Evolutionary conservation across 2,797 vertebrate species (phyloP).

Genomic region (Antrozous pallidus): DNA sequence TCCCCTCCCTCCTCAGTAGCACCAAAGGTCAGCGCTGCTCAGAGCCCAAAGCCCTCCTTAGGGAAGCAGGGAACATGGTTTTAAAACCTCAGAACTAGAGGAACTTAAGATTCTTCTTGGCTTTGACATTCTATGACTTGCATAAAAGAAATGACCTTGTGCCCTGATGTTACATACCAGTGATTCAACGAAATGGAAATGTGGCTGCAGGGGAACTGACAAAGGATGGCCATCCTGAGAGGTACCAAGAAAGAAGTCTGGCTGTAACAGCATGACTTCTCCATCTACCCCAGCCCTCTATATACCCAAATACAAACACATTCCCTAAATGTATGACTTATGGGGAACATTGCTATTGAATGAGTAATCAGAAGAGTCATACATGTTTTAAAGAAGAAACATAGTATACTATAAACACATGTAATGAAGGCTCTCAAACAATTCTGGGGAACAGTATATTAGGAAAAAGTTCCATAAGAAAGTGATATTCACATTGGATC

Average conservation of each 20-base stretch:
- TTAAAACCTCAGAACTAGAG: not conserved
- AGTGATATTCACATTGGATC: not conserved
- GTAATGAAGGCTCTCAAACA: not conserved
- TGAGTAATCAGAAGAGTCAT: not conserved
- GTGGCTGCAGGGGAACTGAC: not conserved
- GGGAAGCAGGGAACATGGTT: not conserved
- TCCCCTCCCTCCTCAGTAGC: not conserved
- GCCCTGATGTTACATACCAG: not conserved
- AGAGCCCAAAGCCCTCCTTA: not conserved
- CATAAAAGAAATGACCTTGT: conserved; percentile 16
- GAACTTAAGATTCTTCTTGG: not conserved
- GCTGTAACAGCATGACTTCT: not conserved
- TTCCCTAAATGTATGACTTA: not conserved
- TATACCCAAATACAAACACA: not conserved
- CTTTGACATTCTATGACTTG: conserved; percentile 18
- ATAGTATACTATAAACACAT: not conserved
- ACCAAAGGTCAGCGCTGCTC: not conserved
- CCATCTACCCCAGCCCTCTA: not conserved
- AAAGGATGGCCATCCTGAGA: not conserved
- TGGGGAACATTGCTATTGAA: not conserved
- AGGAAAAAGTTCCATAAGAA: not conserved
- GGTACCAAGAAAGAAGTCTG: not conserved
- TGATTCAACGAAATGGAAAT: conserved; percentile 43
- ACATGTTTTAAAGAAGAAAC: not conserved
- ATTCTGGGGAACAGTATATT: not conserved